Base-by-base conservation (phyloP, 2,797 vertebrate species). In the Phataginus tricuspis region DNA sequence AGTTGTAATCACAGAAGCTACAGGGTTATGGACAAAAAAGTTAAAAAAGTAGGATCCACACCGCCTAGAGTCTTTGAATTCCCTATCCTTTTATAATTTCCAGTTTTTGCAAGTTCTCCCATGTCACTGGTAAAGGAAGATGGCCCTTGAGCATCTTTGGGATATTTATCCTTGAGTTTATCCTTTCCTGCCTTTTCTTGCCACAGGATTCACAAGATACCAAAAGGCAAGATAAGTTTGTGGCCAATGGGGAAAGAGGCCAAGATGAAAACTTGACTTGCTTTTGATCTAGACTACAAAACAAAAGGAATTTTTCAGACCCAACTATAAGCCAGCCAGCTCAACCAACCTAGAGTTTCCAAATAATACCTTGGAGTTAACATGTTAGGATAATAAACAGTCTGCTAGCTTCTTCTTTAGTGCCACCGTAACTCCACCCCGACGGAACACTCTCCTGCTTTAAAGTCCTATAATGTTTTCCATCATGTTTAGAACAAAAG, bases 161-260 rank as follows among this genome's bases (percentile, higher is more conserved):
- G 53, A 34, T 64, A 37, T 18, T 89, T 74, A 37, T 80, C 69
- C 84, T 93, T 90, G 45, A 34, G 23, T 59, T 96, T 83, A 77
- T 77, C 90, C 72, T 71, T 84, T 51, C 59, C 11, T 90, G n/a
- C 27, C 53, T 69, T 86, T 84, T 75, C 14, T 85, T 87, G 15
- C 2, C 53, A 31, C 63, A 68, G 16, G 25, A 72, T 45, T 31
- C 42, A 37, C 31, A 83, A 82, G 7, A 71, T 49, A 79, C 59
- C 27, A 69, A 86, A 15, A 13, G 18, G 15, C 14, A 71, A 68
- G 19, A 29, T n/a, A 64, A 90, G 34, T 19, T 63, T 13, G n/a
- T 31, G 23, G 57, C 8, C 82, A 39, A 6, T 45, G 57, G 5
- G 19, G 1, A 71, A 45, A 71, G 23, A 82, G 79, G 11, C 23